Evolutionary conservation across 2,113 vertebrate genomes (phyloP), one percentile per base, ranked within the genome.

Genomic region (Zingel zingel): DNA sequence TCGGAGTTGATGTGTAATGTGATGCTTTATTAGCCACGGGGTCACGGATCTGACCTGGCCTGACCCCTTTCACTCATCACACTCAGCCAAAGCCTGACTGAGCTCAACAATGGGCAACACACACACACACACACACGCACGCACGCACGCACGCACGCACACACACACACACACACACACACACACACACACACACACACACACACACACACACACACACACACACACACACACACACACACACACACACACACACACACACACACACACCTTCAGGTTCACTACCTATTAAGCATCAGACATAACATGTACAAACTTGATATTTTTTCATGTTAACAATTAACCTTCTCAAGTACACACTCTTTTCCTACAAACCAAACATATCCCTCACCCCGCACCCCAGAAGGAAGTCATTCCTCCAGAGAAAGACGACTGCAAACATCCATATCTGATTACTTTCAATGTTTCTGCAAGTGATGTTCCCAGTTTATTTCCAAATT

Each of bases 11-110:
- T 83, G 75, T 72, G 88, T 88, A 89, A 93, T 79, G 82, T 77
- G 90, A 92, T 83, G 88, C 90, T 84, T 77, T 86, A 90, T 93
- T 94, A 92, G 90, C 86, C 81, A 54, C 47, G 6, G 87, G 92
- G 90, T 91, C 89, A 83, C 30, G 21, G 86, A 81, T 85, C 74
- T 88, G 91, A 93, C 90, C 89, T 8, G 36, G 56, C 72, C 71
- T 84, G 86, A 90, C 85, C 88, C 8, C 8, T 0, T 1, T 87
- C 88, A 90, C 76, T 93, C 88, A 85, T 70, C 91, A 85, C 63
- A 36, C 58, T 74, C 53, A 70, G 71, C 61, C 30, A 57, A 70
- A 82, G 74, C 81, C 81, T 79, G 63, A 61, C 50, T 21, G 62
- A 65, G 67, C 74, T 63, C 65, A 79, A 92, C 86, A 90, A 92